These are phyloP conservation scores for Notolepis coatsorum DNA, from an alignment of 2,797 vertebrate genomes.

Conservation along the genomic window DNA sequence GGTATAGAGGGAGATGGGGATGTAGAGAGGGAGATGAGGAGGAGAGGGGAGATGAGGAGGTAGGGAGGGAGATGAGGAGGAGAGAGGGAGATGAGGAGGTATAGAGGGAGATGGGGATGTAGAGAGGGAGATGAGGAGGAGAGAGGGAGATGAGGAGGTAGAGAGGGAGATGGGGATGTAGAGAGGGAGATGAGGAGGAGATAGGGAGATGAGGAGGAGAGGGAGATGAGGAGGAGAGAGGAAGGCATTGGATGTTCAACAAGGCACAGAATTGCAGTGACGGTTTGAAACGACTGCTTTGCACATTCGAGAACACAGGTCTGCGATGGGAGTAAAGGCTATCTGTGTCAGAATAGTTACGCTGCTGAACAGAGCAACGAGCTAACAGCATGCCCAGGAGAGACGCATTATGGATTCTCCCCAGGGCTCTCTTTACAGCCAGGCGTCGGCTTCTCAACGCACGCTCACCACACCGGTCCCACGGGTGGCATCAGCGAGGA, in stretches of 20 bases:
- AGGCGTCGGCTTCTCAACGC: slow-evolving; percentile 48
- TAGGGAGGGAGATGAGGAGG: slow-evolving; percentile 25
- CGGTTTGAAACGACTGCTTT: slow-evolving; percentile 42
- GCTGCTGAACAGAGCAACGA: slow-evolving; percentile 66
- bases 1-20: too few relatives aligned
- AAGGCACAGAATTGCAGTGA: slow-evolving; percentile 53
- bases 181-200: slow-evolving; percentile 18
- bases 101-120: too few relatives aligned
- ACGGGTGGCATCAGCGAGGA: neutral
- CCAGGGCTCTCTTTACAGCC: slow-evolving; percentile 70
- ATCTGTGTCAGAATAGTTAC: slow-evolving; percentile 66
- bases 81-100: slow-evolving; percentile 26
- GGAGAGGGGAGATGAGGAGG: slow-evolving; percentile 25
- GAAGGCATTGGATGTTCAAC: slow-evolving; percentile 52
- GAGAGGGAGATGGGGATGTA: neutral
- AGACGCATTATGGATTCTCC: slow-evolving; percentile 71
- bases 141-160: slow-evolving; percentile 9
- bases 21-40: slow-evolving; percentile 18
- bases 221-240: slow-evolving; percentile 16
- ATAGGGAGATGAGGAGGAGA: slow-evolving; percentile 27
- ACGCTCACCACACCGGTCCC: slow-evolving; percentile 42
- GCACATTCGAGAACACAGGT: slow-evolving; percentile 58
- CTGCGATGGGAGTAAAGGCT: slow-evolving; percentile 72
- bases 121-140: slow-evolving; percentile 19
- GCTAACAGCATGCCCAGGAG: slow-evolving; percentile 55